Conservation (phyloP, 2,888 invertebrate species). For the Lamproptera curius region DNA sequence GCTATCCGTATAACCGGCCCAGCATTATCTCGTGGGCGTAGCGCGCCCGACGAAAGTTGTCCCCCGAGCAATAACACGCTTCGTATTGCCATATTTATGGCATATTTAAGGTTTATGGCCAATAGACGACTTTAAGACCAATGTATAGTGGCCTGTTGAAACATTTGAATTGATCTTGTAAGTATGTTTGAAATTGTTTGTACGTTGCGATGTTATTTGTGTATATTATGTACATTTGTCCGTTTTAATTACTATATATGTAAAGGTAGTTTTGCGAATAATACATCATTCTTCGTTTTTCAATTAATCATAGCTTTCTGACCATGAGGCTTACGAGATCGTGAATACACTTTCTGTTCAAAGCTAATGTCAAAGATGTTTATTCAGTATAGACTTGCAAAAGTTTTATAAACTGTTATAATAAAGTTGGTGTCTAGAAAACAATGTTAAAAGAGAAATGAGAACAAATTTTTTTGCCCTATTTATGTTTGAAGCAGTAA, state of each 20-base stretch:
- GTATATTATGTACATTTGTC: background rate
- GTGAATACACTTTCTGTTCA: too few relatives aligned
- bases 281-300: background rate
- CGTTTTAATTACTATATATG: background rate
- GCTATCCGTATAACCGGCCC: too few relatives aligned
- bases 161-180: too few relatives aligned
- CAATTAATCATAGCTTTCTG: too few relatives aligned
- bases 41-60: background rate
- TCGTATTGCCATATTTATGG: background rate
- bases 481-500: background rate
- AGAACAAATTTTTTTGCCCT: too few relatives aligned
- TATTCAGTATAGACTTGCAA: too few relatives aligned
- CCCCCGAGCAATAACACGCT: background rate
- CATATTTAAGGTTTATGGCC: background rate
- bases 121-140: background rate
- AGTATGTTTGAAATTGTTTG: background rate
- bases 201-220: background rate
- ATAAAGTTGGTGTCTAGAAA: too few relatives aligned
- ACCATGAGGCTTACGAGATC: too few relatives aligned
- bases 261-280: background rate
- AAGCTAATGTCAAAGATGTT: too few relatives aligned
- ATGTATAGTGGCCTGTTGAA: too few relatives aligned
- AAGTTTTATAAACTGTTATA: too few relatives aligned
- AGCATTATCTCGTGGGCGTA: constrained; percentile 14
- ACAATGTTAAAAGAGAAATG: too few relatives aligned